Evolutionary conservation across 1,140 invertebrate species (phyloP).

Genomic region (Apis dorsata): DNA sequence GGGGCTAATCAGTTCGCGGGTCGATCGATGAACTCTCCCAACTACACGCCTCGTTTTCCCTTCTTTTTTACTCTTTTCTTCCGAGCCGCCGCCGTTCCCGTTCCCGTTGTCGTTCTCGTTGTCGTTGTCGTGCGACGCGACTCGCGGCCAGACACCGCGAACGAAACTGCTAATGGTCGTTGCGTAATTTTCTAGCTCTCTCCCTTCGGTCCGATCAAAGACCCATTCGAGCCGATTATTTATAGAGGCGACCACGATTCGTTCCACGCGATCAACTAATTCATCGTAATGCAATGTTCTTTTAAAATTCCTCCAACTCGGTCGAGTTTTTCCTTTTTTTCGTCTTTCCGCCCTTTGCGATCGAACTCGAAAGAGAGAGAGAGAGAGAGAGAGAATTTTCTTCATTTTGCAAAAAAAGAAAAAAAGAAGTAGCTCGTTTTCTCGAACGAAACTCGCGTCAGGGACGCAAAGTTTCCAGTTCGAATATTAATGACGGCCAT

Average conservation of each 20-base stretch:
- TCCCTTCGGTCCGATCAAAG: constrained; percentile 26
- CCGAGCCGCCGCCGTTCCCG: neutral
- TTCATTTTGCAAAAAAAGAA: no score
- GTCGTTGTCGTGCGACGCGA: neutral
- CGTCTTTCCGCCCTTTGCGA: no score
- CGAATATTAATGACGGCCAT: constrained; percentile 53
- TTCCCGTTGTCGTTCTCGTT: no score
- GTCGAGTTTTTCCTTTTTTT: no score
- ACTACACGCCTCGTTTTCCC: constrained; percentile 33
- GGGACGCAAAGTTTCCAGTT: neutral
- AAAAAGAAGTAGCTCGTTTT: neutral
- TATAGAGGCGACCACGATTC: constrained; percentile 17
- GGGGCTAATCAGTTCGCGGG: constrained; percentile 60
- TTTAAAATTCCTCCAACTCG: neutral
- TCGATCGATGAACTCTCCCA: constrained; percentile 59
- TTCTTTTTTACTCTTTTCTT: neutral
- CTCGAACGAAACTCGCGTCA: neutral
- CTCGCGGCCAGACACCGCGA: neutral
- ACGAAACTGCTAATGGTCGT: constrained; percentile 18
- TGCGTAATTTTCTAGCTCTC: constrained; percentile 38
- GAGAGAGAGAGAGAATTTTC: no score
- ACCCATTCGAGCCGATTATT: constrained; percentile 33
- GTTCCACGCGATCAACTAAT: neutral
- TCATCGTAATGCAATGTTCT: constrained; percentile 10
- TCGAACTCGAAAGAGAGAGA: no score